These are phyloP conservation scores for Saxicola maurus DNA, from an alignment of 2,797 vertebrate genomes.

Conservation along the genomic window DNA sequence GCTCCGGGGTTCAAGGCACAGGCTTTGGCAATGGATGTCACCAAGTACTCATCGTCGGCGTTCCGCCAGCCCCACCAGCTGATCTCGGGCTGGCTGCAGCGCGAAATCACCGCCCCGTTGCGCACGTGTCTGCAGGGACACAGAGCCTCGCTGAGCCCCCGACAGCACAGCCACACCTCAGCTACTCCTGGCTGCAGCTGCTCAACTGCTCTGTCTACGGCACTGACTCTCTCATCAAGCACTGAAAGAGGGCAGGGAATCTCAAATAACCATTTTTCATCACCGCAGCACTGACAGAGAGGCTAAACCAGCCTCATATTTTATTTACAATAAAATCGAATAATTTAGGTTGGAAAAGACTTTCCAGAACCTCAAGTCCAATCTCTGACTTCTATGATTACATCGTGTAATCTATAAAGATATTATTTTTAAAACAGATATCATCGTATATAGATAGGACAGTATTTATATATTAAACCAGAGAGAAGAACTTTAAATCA, in stretches of 20 bases:
- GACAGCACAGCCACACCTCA: neutral
- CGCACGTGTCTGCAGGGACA: constrained; percentile 81
- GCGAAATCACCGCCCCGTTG: constrained; percentile 91
- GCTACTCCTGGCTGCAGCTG: neutral
- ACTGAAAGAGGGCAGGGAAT: neutral
- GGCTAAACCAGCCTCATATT: neutral
- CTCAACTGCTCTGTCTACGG: neutral
- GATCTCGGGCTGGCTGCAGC: constrained; percentile 98
- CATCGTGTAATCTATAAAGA: neutral
- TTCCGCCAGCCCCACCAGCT: constrained; percentile 99
- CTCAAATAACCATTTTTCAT: neutral
- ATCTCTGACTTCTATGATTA: neutral
- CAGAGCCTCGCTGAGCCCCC: neutral
- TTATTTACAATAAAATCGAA: neutral
- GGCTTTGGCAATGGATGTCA: constrained; percentile 96
- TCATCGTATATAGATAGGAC: neutral
- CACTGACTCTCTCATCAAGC: accelerated
- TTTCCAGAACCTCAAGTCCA: neutral
- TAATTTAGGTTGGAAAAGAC: neutral
- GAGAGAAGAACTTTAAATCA: neutral
- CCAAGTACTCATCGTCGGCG: constrained; percentile 93
- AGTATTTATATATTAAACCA: neutral
- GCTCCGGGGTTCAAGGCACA: constrained; percentile 86
- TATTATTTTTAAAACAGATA: neutral
- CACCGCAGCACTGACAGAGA: neutral